A percentile compares a stretch with the other conserved stretches of the same genome.
Evolutionary conservation across 2,797 vertebrate species (phyloP).

Genomic region (Lerista edwardsae): DNA sequence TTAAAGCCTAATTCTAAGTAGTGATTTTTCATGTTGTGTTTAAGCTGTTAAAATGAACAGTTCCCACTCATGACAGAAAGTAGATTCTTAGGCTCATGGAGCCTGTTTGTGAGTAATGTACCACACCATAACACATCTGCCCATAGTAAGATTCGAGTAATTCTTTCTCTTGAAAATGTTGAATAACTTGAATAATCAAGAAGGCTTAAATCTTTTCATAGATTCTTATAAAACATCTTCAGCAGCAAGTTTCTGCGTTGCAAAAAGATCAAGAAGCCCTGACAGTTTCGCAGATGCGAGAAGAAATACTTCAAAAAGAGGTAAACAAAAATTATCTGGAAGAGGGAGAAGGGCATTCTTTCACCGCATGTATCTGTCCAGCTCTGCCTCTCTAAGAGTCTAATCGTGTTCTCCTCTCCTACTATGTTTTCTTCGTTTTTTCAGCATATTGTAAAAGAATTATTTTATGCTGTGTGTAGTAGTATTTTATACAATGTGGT

Average conservation of each 20-base stretch:
- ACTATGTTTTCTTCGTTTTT: no score
- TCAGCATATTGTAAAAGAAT: no score
- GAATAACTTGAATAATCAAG: constrained; percentile 8
- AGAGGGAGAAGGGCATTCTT: no score
- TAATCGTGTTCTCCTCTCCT: no score
- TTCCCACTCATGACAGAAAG: no score
- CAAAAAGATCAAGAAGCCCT: constrained; percentile 83
- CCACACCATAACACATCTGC: neutral
- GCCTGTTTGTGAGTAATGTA: neutral
- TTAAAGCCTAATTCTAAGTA: neutral
- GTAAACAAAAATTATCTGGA: constrained; percentile 76
- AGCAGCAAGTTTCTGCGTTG: constrained; percentile 84
- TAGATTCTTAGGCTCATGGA: neutral
- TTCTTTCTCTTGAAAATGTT: constrained; percentile 28
- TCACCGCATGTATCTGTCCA: no score
- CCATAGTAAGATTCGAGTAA: neutral
- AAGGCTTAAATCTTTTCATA: constrained; percentile 64
- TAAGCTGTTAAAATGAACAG: neutral
- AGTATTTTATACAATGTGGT: neutral
- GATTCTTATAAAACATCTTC: constrained; percentile 86
- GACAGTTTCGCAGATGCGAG: constrained; percentile 81
- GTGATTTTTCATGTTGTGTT: neutral
- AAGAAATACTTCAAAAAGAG: constrained; percentile 89
- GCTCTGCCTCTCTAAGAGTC: no score
- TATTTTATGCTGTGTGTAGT: neutral